Conservation (phyloP, 2,113 vertebrate genomes). For the Alces alces region DNA sequence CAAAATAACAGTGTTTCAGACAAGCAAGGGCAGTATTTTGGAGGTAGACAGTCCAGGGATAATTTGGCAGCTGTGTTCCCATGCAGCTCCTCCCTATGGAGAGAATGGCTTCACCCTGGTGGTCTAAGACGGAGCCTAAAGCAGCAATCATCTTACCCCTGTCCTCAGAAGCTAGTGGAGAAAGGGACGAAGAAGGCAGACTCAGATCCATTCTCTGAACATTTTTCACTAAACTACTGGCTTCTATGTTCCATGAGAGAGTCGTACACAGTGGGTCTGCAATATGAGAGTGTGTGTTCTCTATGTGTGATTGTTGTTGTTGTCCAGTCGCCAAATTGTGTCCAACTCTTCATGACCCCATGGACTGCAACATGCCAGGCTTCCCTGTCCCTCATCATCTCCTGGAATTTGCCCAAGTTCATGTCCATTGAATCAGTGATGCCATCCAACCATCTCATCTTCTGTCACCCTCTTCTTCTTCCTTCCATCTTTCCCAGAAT, state of each 20-base stretch:
- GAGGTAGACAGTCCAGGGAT: neutral
- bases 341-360: neutral
- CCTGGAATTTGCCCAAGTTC: neutral
- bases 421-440: neutral
- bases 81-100: neutral
- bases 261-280: too few relatives aligned
- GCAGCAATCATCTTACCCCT: too few relatives aligned
- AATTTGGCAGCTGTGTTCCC: neutral
- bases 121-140: neutral
- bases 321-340: neutral
- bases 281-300: too few relatives aligned
- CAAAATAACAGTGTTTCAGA: neutral
- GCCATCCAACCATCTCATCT: neutral
- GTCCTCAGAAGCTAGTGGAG: neutral
- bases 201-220: neutral
- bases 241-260: neutral
- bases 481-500: neutral
- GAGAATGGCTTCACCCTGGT: neutral
- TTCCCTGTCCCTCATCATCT: neutral
- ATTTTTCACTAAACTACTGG: neutral
- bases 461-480: neutral
- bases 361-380: neutral
- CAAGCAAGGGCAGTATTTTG: neutral
- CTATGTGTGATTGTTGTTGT: neutral
- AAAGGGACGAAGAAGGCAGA: neutral